These are phyloP conservation scores for Sprattus sprattus DNA, from an alignment of 2,113 vertebrate genomes.

Conservation along the genomic window DNA sequence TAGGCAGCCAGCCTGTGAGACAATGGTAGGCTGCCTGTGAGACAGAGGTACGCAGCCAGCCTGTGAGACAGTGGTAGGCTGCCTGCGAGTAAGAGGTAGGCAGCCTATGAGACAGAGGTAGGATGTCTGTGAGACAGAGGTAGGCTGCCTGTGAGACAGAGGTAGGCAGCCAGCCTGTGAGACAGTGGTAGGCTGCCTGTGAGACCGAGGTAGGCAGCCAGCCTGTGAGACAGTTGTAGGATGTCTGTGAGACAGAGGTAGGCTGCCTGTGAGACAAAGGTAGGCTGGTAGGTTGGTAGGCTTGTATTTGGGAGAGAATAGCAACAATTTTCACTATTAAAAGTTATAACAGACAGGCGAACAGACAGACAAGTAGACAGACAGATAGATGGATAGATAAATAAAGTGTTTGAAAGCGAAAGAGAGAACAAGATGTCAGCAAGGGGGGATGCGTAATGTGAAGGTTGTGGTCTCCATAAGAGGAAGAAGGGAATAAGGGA, in stretches of 20 bases:
- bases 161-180: background rate
- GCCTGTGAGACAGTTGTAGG: background rate
- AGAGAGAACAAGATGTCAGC: background rate
- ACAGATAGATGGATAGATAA: background rate
- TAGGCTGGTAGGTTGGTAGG: background rate
- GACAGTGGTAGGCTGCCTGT: background rate
- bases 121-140: background rate
- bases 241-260: background rate
- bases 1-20: background rate
- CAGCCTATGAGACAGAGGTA: background rate
- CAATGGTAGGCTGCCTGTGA: background rate
- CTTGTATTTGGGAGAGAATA: background rate
- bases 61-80: background rate
- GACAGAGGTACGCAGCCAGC: background rate
- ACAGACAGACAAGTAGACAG: too few relatives aligned
- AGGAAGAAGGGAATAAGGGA: background rate
- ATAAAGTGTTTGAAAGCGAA: background rate
- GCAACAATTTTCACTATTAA: background rate
- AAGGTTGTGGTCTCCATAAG: slow-evolving; percentile 21
- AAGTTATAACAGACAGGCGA: background rate
- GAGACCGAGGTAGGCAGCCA: background rate
- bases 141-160: too few relatives aligned
- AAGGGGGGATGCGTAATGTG: slow-evolving; percentile 1
- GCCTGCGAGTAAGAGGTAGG: background rate
- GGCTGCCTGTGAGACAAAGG: background rate